Conservation (phyloP, 1,140 invertebrate genomes). For the Procambarus clarkii region DNA sequence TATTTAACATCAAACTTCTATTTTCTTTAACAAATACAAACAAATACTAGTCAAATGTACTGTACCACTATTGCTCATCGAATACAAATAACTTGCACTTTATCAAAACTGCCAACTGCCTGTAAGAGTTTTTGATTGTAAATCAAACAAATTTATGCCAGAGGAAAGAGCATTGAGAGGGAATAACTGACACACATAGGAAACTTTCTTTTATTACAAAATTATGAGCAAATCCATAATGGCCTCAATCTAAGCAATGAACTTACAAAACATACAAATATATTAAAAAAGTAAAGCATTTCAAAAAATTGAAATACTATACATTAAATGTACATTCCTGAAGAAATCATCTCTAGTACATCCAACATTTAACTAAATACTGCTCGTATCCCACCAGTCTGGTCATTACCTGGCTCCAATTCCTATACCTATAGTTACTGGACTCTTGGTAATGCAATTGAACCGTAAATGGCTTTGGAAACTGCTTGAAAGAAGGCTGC, state of each 20-base stretch:
- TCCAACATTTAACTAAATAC: neutral
- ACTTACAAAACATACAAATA: constrained; percentile 41
- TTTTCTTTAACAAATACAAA: too few relatives aligned
- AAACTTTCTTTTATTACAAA: constrained; percentile 32
- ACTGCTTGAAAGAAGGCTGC: too few relatives aligned
- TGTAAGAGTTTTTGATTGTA: too few relatives aligned
- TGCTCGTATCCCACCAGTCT: neutral
- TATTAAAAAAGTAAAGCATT: constrained; percentile 32
- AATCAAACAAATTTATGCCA: too few relatives aligned
- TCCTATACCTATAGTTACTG: too few relatives aligned
- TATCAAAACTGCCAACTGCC: too few relatives aligned
- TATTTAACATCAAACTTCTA: too few relatives aligned
- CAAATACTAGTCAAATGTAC: too few relatives aligned
- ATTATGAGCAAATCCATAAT: constrained; percentile 24
- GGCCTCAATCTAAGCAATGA: constrained; percentile 12
- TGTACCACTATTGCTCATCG: too few relatives aligned
- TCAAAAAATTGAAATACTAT: constrained; percentile 23
- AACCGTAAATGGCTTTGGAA: too few relatives aligned
- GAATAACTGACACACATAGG: neutral
- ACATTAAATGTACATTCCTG: constrained; percentile 37
- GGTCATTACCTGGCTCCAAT: neutral
- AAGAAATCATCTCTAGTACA: neutral
- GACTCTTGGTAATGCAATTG: too few relatives aligned
- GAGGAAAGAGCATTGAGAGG: neutral
- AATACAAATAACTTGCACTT: too few relatives aligned